These are phyloP conservation scores for Synergus umbraculus DNA, from an alignment of 2,888 invertebrate genomes.

Conservation along the genomic window DNA sequence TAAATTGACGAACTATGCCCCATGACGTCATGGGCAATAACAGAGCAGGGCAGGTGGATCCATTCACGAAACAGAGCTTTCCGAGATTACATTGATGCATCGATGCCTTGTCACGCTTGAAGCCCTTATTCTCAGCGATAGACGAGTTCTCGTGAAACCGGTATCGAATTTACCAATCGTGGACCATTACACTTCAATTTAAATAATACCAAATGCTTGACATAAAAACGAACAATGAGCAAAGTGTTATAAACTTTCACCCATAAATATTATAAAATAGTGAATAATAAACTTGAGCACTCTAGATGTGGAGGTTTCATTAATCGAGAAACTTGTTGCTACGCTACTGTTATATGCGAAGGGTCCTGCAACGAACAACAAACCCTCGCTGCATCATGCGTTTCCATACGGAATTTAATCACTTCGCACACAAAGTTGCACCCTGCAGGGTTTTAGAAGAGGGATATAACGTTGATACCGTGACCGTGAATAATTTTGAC, in stretches of 20 bases:
- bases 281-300: too few relatives aligned
- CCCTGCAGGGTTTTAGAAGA: slow-evolving; percentile 46
- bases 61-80: slow-evolving; percentile 52
- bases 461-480: slow-evolving; percentile 49
- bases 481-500: slow-evolving; percentile 66
- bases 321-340: slow-evolving; percentile 32
- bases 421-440: slow-evolving; percentile 54
- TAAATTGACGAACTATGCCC: slow-evolving; percentile 57
- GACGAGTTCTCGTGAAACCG: background rate
- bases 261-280: too few relatives aligned
- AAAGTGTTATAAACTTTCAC: too few relatives aligned
- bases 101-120: slow-evolving; percentile 46
- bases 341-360: slow-evolving; percentile 42
- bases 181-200: background rate
- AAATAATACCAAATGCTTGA: background rate
- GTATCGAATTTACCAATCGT: background rate
- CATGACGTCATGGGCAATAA: slow-evolving; percentile 53
- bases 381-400: slow-evolving; percentile 44
- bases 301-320: background rate
- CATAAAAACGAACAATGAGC: too few relatives aligned
- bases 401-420: slow-evolving; percentile 67
- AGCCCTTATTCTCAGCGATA: slow-evolving; percentile 31
- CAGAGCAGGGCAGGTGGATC: slow-evolving; percentile 50
- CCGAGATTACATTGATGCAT: slow-evolving; percentile 50
- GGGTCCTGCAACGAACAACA: slow-evolving; percentile 42